These are phyloP conservation scores for Hypothenemus hampei DNA, from an alignment of 1,140 invertebrate genomes.

Conservation along the genomic window DNA sequence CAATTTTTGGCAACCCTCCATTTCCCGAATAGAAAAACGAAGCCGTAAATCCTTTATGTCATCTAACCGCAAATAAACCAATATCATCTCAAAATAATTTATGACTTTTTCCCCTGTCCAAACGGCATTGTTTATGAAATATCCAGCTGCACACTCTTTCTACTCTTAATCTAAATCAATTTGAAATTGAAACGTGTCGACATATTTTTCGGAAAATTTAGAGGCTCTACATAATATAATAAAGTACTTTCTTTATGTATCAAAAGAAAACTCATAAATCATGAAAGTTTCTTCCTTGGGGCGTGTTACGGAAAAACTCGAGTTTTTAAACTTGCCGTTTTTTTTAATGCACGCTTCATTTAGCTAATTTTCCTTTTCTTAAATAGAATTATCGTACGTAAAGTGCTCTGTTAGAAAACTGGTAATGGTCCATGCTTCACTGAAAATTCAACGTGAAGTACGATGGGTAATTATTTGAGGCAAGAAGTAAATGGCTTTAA, in stretches of 20 bases:
- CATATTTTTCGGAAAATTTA: neutral
- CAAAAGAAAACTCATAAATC: neutral
- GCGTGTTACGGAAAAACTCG: neutral
- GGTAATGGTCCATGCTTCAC: neutral
- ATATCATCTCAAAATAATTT: too few relatives aligned
- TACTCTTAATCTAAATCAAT: too few relatives aligned
- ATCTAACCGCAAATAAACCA: too few relatives aligned
- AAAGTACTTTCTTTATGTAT: neutral
- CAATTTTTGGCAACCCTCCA: too few relatives aligned
- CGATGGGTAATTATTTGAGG: neutral
- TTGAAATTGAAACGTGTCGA: too few relatives aligned
- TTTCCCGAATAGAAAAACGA: too few relatives aligned
- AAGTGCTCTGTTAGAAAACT: neutral
- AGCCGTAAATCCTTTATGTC: too few relatives aligned
- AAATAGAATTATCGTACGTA: neutral
- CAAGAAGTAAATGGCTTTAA: neutral
- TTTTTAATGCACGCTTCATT: conserved; percentile 7
- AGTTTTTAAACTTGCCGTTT: neutral
- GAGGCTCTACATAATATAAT: neutral
- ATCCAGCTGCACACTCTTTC: too few relatives aligned
- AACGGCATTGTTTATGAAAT: too few relatives aligned
- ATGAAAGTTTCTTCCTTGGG: neutral
- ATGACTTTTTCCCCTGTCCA: too few relatives aligned
- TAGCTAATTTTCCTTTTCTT: conserved; percentile 4
- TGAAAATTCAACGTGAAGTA: neutral